These are phyloP conservation scores for Julus scandinavius DNA, from an alignment of 2,888 invertebrate genomes.

Conservation along the genomic window DNA sequence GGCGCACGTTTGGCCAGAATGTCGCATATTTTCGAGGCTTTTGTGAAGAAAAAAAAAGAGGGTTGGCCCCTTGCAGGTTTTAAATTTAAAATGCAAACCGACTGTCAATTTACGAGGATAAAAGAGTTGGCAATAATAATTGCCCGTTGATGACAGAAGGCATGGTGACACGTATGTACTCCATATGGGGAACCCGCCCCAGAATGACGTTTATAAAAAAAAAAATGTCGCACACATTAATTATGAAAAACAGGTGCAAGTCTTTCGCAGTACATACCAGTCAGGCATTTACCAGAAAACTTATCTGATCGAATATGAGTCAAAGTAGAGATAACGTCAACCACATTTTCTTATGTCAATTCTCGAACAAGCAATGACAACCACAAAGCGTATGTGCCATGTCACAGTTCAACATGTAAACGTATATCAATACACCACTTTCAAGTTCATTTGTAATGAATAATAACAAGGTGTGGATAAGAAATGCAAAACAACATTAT, in stretches of 20 bases:
- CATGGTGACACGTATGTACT: not conserved
- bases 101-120: conserved; percentile 14
- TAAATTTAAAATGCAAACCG: not conserved
- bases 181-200: conserved; percentile 8
- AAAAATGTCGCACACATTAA: not conserved
- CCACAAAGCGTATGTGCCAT: not conserved
- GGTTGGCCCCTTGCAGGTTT: conserved; percentile 5
- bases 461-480: not conserved
- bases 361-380: not conserved
- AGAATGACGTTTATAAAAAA: not conserved
- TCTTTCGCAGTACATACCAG: not conserved
- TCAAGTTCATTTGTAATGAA: not conserved
- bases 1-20: not conserved
- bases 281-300: not conserved
- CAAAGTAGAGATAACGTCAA: conserved; percentile 6
- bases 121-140: conserved; percentile 34
- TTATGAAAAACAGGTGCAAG: conserved; percentile 39
- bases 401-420: not conserved
- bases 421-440: not conserved
- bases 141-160: not conserved
- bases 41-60: not conserved
- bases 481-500: not conserved
- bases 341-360: not conserved
- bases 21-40: not conserved
- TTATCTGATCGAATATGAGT: not conserved